Evolutionary conservation across 2,888 invertebrate genomes (phyloP).

Genomic region (Mimumesa dahlbomi): DNA sequence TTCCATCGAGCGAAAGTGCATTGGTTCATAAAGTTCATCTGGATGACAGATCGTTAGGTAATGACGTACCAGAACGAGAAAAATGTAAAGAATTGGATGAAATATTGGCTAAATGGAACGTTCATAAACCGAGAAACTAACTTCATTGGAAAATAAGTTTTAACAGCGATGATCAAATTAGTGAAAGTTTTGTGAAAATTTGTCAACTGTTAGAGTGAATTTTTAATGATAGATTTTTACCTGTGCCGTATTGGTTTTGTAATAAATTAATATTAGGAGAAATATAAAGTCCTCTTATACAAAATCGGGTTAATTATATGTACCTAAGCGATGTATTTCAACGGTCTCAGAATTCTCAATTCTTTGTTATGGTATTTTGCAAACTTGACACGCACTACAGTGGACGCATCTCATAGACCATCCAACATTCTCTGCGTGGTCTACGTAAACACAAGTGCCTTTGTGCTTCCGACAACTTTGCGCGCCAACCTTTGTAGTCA

Average conservation of each 20-base stretch:
- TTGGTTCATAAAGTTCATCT: slow-evolving; percentile 45
- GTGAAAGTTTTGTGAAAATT: neutral
- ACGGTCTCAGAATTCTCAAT: slow-evolving; percentile 10
- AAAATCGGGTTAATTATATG: slow-evolving; percentile 2
- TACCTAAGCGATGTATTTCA: neutral
- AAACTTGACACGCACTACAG: slow-evolving; percentile 42
- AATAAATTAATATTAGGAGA: too few relatives aligned
- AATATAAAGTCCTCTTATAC: too few relatives aligned
- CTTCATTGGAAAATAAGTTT: neutral
- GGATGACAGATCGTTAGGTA: slow-evolving; percentile 30
- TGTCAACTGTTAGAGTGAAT: too few relatives aligned
- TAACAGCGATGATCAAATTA: neutral
- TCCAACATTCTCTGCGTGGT: slow-evolving; percentile 12
- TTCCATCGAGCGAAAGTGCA: neutral
- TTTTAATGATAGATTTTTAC: too few relatives aligned
- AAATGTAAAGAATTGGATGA: slow-evolving; percentile 50
- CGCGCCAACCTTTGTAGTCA: slow-evolving; percentile 19
- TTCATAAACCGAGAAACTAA: slow-evolving; percentile 42
- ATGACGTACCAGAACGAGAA: slow-evolving; percentile 36
- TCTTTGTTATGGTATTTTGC: slow-evolving; percentile 26
- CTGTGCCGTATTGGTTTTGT: too few relatives aligned
- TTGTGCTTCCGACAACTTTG: slow-evolving; percentile 11
- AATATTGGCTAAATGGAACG: slow-evolving; percentile 59
- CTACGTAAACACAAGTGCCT: slow-evolving; percentile 32
- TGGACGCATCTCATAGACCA: slow-evolving; percentile 1